phyloP scores from a whole-genome alignment of 2,888 invertebrate species.

The Agrilus cyanescens region DNA sequence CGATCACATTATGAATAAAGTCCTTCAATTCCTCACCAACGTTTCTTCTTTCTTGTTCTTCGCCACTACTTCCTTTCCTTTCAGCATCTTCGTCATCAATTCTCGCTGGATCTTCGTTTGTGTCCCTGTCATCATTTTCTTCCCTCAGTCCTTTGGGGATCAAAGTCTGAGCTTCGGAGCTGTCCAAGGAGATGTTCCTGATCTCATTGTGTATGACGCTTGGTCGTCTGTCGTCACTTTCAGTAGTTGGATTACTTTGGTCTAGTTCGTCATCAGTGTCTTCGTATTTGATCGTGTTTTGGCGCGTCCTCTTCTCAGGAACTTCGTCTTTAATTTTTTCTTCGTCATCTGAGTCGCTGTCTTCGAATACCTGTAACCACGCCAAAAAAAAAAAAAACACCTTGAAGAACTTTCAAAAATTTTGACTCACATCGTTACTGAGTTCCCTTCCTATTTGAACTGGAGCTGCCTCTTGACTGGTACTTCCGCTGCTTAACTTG shows the following conservation, averaged over 20 bases:
- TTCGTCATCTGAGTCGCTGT: conserved; percentile 30
- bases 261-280: conserved; percentile 23
- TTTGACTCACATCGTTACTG: conserved; percentile 37
- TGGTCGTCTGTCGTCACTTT: conserved; percentile 30
- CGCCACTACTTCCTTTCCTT: conserved; percentile 19
- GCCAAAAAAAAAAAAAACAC: background rate
- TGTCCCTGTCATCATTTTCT: conserved; percentile 1
- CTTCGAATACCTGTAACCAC: conserved; percentile 30
- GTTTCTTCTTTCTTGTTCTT: conserved; percentile 22
- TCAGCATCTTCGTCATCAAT: conserved; percentile 2
- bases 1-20: conserved; percentile 50
- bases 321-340: too few relatives aligned
- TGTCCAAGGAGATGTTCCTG: background rate
- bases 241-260: background rate
- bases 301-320: conserved; percentile 20
- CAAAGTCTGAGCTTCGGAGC: background rate
- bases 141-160: background rate
- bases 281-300: conserved; percentile 32
- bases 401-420: background rate
- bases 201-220: background rate
- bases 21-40: conserved; percentile 25
- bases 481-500: conserved; percentile 68
- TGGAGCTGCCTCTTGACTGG: conserved; percentile 35
- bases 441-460: conserved; percentile 37
- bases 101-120: background rate